Percentiles rank a stretch among this genome's conserved stretches.
Evolutionary conservation across 2,888 invertebrate genomes (phyloP).

Genomic region (Ommatoiulus sabulosus): DNA sequence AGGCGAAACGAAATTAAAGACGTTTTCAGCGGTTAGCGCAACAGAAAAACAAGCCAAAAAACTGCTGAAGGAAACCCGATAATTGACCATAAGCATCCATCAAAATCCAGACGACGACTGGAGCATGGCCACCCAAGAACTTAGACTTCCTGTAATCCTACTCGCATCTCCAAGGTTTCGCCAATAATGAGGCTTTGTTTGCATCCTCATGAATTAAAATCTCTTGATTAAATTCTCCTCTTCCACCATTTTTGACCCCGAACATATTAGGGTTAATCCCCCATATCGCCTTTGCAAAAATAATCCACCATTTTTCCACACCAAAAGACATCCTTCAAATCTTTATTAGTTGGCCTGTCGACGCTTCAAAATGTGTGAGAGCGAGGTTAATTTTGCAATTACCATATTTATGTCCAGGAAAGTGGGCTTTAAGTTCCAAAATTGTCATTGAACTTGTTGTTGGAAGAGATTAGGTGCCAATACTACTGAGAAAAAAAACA

Average conservation of each 20-base stretch:
- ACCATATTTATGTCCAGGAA: too few relatives aligned
- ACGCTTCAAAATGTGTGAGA: too few relatives aligned
- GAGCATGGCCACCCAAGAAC: not conserved
- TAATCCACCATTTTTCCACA: not conserved
- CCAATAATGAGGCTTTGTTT: not conserved
- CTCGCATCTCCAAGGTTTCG: not conserved
- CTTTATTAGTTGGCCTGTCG: too few relatives aligned
- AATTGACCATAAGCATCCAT: conserved; percentile 36
- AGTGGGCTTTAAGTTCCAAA: too few relatives aligned
- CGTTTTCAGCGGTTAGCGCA: conserved; percentile 31
- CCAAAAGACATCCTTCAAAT: not conserved
- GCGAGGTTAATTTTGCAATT: too few relatives aligned
- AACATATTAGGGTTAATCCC: too few relatives aligned
- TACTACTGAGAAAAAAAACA: too few relatives aligned
- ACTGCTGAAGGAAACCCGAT: conserved; percentile 40
- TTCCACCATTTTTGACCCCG: not conserved
- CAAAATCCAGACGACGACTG: not conserved
- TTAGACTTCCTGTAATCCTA: conserved; percentile 21
- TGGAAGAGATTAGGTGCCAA: too few relatives aligned
- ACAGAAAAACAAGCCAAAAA: conserved; percentile 26
- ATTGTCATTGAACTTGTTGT: too few relatives aligned
- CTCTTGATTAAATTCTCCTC: not conserved
- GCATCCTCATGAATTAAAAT: not conserved
- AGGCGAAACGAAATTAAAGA: conserved; percentile 25
- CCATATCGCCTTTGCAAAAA: not conserved